phyloP scores from a whole-genome alignment of 1,140 invertebrate species.

The Drosophila pseudoananassae region DNA sequence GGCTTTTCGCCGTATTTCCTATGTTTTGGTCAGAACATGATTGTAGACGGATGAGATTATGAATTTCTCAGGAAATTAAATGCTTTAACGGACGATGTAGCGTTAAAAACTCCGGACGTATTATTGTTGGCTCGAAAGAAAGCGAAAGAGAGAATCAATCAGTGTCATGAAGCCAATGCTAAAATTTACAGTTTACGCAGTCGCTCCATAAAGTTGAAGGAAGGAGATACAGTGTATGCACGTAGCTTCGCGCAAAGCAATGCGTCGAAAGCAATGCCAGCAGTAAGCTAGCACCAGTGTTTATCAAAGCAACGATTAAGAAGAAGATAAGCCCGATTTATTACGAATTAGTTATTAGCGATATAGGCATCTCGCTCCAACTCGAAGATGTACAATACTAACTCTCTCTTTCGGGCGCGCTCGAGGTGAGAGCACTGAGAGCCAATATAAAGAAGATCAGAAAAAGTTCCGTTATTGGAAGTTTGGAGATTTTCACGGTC shows the following conservation, averaged over 20 bases:
- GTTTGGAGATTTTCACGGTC: too few relatives aligned
- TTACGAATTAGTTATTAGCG: not conserved
- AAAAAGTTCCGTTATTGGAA: too few relatives aligned
- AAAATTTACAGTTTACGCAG: too few relatives aligned
- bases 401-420: too few relatives aligned
- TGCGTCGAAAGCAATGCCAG: conserved; percentile 5
- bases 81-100: conserved; percentile 9
- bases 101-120: not conserved
- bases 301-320: not conserved
- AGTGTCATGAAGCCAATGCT: too few relatives aligned
- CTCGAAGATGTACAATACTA: too few relatives aligned
- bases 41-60: conserved; percentile 22
- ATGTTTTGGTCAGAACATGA: conserved; percentile 30
- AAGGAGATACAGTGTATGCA: too few relatives aligned
- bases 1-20: conserved; percentile 24
- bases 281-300: conserved; percentile 7
- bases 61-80: conserved; percentile 11
- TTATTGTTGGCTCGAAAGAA: not conserved
- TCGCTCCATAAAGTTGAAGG: too few relatives aligned
- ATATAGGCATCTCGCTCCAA: too few relatives aligned
- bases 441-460: too few relatives aligned
- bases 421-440: too few relatives aligned
- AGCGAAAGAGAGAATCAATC: not conserved
- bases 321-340: conserved; percentile 8
- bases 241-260: conserved; percentile 4